A percentile compares a stretch with the other conserved stretches of the same genome.
Evolutionary conservation across 2,797 vertebrate genomes (phyloP).

Genomic region (Chaetophractus vellerosus): DNA sequence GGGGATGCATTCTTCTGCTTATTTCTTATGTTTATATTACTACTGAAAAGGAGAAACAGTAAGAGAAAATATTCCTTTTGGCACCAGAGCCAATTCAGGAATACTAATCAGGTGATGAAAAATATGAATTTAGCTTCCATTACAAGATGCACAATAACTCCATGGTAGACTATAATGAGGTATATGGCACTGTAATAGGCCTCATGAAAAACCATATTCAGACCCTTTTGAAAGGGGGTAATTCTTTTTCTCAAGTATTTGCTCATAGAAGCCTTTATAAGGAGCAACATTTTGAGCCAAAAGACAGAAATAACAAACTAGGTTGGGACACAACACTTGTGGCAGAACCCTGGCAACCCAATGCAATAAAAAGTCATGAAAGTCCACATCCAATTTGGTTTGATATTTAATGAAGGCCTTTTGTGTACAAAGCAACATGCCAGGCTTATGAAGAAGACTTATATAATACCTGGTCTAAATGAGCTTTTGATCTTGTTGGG

Average conservation of each 20-base stretch:
- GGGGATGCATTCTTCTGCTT: conserved; percentile 75
- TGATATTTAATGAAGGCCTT: conserved; percentile 46
- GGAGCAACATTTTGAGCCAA: conserved; percentile 73
- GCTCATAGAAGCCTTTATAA: conserved; percentile 76
- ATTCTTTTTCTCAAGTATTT: conserved; percentile 77
- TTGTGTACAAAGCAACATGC: not conserved
- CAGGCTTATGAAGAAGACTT: not conserved
- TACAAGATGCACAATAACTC: conserved; percentile 81
- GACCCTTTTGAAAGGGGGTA: conserved; percentile 72
- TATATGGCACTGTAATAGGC: conserved; percentile 75
- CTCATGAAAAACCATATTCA: conserved; percentile 78
- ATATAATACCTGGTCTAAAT: not conserved
- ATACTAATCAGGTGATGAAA: conserved; percentile 83
- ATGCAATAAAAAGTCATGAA: not conserved
- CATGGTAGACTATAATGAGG: conserved; percentile 76
- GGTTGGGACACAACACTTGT: conserved; percentile 54
- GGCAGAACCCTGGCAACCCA: conserved; percentile 39
- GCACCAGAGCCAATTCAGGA: conserved; percentile 79
- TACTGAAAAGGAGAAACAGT: conserved; percentile 79
- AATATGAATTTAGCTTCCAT: conserved; percentile 79
- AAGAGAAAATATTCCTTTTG: conserved; percentile 78
- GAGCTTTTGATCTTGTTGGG: conserved; percentile 6
- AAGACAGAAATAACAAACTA: conserved; percentile 68
- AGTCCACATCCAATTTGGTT: not conserved
- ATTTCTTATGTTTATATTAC: conserved; percentile 83